Conservation (phyloP, 2,113 vertebrate species). For the Danionella cerebrum region DNA sequence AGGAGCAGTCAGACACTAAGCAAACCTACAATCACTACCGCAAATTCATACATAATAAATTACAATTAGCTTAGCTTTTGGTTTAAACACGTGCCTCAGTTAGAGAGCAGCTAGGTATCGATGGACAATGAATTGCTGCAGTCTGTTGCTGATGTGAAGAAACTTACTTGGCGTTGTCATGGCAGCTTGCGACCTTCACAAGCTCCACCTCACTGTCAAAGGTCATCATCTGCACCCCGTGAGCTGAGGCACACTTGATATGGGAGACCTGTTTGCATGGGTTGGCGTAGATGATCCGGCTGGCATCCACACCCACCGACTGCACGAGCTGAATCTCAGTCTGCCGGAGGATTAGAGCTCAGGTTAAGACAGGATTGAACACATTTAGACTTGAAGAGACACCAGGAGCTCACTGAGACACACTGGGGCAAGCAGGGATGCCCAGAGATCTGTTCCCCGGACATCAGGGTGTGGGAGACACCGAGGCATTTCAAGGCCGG, state of each 20-base stretch:
- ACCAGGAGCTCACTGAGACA: no score
- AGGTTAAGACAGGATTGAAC: conserved; percentile 1
- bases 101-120: no score
- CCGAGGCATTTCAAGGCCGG: no score
- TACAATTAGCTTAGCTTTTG: no score
- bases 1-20: no score
- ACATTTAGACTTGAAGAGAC: neutral
- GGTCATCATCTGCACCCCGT: conserved; percentile 95
- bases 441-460: no score
- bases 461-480: no score
- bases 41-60: no score
- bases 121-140: no score
- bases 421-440: no score
- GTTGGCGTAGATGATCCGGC: conserved; percentile 94
- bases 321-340: conserved; percentile 91
- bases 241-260: conserved; percentile 89
- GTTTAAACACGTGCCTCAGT: no score
- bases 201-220: conserved; percentile 96
- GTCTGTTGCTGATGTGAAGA: neutral
- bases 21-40: no score
- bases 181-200: conserved; percentile 87
- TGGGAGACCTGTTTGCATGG: conserved; percentile 97
- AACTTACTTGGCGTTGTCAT: conserved; percentile 91
- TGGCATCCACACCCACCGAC: conserved; percentile 81
- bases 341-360: conserved; percentile 51